A percentile compares a stretch with the other conserved stretches of the same genome.
Evolutionary conservation across 2,888 invertebrate genomes (phyloP).

Genomic region (Nowickia ferox): DNA sequence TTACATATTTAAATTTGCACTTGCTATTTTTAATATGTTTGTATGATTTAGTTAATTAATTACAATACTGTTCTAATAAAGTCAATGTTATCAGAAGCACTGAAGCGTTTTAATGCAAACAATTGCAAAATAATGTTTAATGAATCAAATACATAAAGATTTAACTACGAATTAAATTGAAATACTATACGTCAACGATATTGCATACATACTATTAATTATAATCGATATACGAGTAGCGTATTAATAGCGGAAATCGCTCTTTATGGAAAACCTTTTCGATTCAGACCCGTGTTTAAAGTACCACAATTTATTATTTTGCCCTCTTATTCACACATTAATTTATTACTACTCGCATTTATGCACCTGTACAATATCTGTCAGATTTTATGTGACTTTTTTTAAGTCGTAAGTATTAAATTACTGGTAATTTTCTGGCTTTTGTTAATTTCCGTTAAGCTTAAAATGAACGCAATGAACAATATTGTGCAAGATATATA

Average conservation of each 20-base stretch:
- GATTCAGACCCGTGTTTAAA: too few species aligned
- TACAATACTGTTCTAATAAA: constrained; percentile 60
- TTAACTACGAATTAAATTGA: neutral
- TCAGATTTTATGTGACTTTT: too few species aligned
- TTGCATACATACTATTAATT: too few species aligned
- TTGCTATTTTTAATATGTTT: neutral
- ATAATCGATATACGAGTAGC: too few species aligned
- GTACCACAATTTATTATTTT: too few species aligned
- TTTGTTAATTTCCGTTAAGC: constrained; percentile 40
- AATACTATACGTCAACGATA: neutral
- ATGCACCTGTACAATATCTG: too few species aligned
- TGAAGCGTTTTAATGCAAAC: constrained; percentile 58
- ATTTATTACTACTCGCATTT: too few species aligned
- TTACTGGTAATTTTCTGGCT: constrained; percentile 43
- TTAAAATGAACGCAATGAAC: too few species aligned
- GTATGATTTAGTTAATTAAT: constrained; percentile 26
- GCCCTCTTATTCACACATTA: too few species aligned
- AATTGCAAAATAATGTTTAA: constrained; percentile 61
- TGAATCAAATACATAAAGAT: constrained; percentile 27
- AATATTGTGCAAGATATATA: too few species aligned
- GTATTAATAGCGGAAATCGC: too few species aligned
- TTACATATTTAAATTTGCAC: neutral
- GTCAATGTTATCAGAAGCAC: constrained; percentile 65
- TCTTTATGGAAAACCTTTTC: too few species aligned
- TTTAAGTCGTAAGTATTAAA: neutral